Evolutionary conservation across 2,797 vertebrate genomes (phyloP).

Genomic region (Saxicola maurus): DNA sequence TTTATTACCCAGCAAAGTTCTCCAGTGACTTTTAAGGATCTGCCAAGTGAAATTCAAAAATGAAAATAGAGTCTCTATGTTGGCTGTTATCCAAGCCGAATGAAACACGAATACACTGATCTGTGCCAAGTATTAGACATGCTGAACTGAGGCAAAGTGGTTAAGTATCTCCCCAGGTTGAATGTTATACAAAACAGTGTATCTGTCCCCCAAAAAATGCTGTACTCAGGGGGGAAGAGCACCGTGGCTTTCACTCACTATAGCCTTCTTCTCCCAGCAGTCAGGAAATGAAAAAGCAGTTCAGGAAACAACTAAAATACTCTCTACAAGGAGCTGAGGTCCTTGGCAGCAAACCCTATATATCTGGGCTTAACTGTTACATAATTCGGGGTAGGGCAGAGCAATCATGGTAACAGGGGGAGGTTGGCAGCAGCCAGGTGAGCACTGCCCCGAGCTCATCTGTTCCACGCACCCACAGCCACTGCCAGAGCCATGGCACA

Average conservation of each 20-base stretch:
- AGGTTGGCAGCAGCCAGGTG: background rate
- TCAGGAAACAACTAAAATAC: constrained; percentile 50
- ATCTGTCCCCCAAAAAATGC: constrained; percentile 34
- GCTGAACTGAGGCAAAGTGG: constrained; percentile 60
- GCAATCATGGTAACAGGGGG: background rate
- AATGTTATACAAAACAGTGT: constrained; percentile 65
- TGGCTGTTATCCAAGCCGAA: constrained; percentile 71
- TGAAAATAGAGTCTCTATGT: constrained; percentile 70
- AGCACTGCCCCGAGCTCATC: background rate
- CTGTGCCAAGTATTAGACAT: constrained; percentile 69
- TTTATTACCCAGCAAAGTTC: constrained; percentile 77
- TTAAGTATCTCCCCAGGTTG: constrained; percentile 71
- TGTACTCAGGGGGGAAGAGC: background rate
- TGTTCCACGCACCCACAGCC: background rate
- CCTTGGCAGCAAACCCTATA: background rate
- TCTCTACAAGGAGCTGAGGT: background rate
- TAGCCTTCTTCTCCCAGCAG: constrained; percentile 50
- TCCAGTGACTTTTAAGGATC: constrained; percentile 73
- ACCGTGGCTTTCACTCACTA: constrained; percentile 49
- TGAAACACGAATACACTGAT: constrained; percentile 67
- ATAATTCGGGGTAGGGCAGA: background rate
- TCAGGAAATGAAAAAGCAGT: constrained; percentile 71
- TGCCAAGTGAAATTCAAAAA: constrained; percentile 78
- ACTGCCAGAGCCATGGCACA: background rate
- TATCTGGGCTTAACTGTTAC: background rate